Evolutionary conservation across 2,113 vertebrate genomes (phyloP), one percentile per base, ranked within the genome.

Genomic region (Heterotis niloticus): DNA sequence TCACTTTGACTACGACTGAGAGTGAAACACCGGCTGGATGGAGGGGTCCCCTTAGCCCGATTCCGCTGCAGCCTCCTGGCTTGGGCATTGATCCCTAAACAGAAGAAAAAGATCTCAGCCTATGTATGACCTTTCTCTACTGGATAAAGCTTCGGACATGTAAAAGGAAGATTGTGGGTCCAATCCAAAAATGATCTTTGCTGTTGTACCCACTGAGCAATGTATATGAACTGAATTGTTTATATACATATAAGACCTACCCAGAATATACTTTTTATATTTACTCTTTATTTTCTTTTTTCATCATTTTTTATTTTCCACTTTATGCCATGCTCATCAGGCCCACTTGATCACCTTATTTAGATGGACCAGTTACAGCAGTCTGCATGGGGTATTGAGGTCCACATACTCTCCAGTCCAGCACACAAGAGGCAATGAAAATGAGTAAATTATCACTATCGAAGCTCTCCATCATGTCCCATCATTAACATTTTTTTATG

Each of bases 21-120:
- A 26, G 83, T 76, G 0, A 93, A 85, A 69, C 90, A 91, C 1
- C 91, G 59, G 74, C 79, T 88, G 26, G 89, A 88, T 73, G 93
- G 92, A 78, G 92, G 84, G 0, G 94, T 92, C 59, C 95, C 96
- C 85, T 96, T 96, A 0, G 96, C 93, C 0, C 96, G 91, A 86
- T 93, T 94, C 85, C 94, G 91, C 92, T 97, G 96, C 79, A 98
- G 91, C 85, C 94, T 95, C 84, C 96, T 91, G 24, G 96, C 96
- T 75, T 98, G 96, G 69, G 96, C 95, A 62, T 96, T 96, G 76
- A 96, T 95, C 79, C 94, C 95, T 96, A 86, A 44, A 83, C 51
- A 26, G 20, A 81, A 85, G 75, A 83, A n/a, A 1, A 20, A n/a
- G 20, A 82, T 66, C 75, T 83, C 82, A 81, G 24, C 12, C 14